Evolutionary conservation across 1,140 invertebrate genomes (phyloP), one percentile per base, ranked within the genome.

Genomic region (Archivesica marissinica): DNA sequence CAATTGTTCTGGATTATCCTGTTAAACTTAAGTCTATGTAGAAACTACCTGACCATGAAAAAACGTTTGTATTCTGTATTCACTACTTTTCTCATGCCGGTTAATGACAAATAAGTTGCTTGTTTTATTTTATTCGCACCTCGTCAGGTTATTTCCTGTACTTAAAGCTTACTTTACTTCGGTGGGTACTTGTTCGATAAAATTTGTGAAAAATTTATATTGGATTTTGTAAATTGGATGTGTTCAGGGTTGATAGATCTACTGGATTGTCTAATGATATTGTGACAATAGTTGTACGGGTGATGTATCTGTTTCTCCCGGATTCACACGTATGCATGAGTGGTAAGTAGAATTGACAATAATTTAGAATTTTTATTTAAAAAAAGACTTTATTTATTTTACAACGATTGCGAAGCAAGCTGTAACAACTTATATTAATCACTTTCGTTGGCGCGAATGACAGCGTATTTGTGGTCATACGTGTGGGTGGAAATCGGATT

Each of bases 11-110:
- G 59, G 59, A 64, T 64, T 64, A 64, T 30, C 59, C 59, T n/a
- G 59, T 64, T 64, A 64, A 64, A 64, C 59, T 64, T 64, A 64
- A 64, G 25, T 35, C 59, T 64, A 64, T 64, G 30, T 35, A 35
- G 59, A 4, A 20, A 35, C 59, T 33, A 64, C 2, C 15, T 6
- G 25, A 17, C 59, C 59, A 35, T 64, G 59, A 64, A 64, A n/a
- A 64, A 35, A 64, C 30, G 30, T 64, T 64, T 64, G 59, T 64
- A 64, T 64, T 64, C 59, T 35, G 11, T 64, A 64, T 64, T 64
- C 30, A 17, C 30, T 64, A 35, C n/a, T 64, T 64, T 64, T 64
- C 59, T 64, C 59, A 64, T 33, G 25, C 38, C 38, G 4, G 28
- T 64, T 64, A 64, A 64, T 64, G 7, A 20, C 30, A 35, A 64